Evolutionary conservation across 2,113 vertebrate genomes (phyloP).

Genomic region (Martes martes): DNA sequence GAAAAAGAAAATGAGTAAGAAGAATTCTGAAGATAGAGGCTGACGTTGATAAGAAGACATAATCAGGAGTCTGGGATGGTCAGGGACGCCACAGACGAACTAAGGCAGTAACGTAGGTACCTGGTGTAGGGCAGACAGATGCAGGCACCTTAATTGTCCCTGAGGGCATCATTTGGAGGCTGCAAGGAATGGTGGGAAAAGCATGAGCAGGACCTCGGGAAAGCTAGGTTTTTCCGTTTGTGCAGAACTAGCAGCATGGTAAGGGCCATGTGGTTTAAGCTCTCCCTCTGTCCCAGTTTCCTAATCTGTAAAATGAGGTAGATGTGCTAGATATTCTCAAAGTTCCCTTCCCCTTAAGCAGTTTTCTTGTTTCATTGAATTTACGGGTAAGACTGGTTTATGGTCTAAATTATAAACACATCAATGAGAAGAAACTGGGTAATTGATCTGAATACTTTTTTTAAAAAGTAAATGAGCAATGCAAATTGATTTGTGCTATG

Average conservation of each 20-base stretch:
- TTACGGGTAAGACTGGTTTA: not conserved
- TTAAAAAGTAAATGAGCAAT: slow-evolving; percentile 1
- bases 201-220: not conserved
- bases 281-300: not conserved
- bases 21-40: not conserved
- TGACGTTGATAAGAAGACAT: not conserved
- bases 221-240: not conserved
- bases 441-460: not conserved
- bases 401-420: not conserved
- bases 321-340: not conserved
- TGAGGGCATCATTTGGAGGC: not conserved
- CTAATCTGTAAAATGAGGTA: not conserved
- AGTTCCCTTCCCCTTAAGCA: not conserved
- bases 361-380: not conserved
- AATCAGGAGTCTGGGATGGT: not conserved
- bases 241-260: not conserved
- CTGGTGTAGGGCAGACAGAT: too few species aligned
- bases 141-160: not conserved
- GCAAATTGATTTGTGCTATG: not conserved
- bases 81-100: not conserved
- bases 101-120: not conserved
- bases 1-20: not conserved
- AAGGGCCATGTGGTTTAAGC: not conserved
- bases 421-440: not conserved
- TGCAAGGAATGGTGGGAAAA: not conserved